Base-by-base conservation (phyloP, 2,113 vertebrate genomes). In the Oreochromis spilurus region DNA sequence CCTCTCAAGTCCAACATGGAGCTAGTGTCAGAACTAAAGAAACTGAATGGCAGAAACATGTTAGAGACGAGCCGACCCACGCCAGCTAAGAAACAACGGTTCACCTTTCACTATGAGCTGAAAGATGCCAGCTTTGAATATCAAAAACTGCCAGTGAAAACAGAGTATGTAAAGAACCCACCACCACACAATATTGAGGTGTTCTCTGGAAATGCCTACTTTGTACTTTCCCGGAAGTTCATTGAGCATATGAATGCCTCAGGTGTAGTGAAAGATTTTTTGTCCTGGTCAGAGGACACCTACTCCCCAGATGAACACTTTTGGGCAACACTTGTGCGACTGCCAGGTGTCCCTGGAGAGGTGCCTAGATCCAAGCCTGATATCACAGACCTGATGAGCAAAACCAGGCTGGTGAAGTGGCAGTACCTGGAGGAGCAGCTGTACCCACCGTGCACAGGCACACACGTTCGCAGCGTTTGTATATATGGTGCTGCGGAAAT, bases 271-370 rank as follows among this genome's bases (percentile, higher is more conserved):
- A 95, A 93, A 90, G 97, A 99, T 62, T 98, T 99, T 82, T 94
- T 99, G 11, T 94, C 95, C 29, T 99, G 98, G 98, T 98, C 97
- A 6, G 94, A 95, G 90, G 98, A 99, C 89, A 99, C 98, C 0
- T 99, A 97, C 91, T 99, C 98, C 5, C 98, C 98, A 0, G 98
- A 99, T 83, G 98, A 99, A 84, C 98, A 99, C 89, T 99, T 98
- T 91, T 99, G 98, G 98, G 98, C 98, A 45, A 97, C 97, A 1
- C 95, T 99, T 53, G 96, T 95, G 78, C 97, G 98, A 43, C 84
- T 99, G 11, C 97, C 98, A 0, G 97, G 97, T 1, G 92, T 97
- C 2, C 98, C 98, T 1, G 98, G 98, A 1, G 97, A 96, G 87
- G 88, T 99, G 87, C 91, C 96, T 55, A 94, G 97, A 67, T 94